Conservation (phyloP, 2,888 invertebrate genomes). For the Micropterix aruncella region DNA sequence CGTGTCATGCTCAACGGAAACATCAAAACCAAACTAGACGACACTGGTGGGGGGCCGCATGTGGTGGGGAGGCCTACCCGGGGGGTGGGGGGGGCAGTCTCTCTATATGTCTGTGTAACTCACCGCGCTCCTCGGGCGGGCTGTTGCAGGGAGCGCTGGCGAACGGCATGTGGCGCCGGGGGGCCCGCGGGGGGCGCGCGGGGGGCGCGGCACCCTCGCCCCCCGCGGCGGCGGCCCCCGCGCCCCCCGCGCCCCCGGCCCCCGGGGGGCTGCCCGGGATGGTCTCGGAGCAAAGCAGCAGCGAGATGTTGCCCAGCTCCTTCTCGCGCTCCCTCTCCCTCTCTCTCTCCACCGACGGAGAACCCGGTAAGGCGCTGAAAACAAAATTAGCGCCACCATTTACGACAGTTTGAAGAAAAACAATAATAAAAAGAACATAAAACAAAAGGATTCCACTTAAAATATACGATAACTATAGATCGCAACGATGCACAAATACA, state of each 20-base stretch:
- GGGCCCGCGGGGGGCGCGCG: constrained; percentile 27
- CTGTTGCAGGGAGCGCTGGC: constrained; percentile 49
- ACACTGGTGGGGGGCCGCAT: constrained; percentile 15
- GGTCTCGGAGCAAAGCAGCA: constrained; percentile 77
- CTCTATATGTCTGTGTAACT: constrained; percentile 11
- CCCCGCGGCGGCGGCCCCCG: background rate
- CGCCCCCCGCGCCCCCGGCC: constrained; percentile 22
- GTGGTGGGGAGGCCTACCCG: constrained; percentile 15
- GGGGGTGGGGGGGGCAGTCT: constrained; percentile 6
- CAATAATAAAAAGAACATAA: no score
- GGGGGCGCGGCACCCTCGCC: constrained; percentile 25
- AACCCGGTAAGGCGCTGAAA: no score
- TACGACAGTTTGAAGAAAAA: no score
- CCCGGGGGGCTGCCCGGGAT: constrained; percentile 83
- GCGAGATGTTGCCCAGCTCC: constrained; percentile 54
- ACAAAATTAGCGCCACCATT: no score
- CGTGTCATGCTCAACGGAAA: no score
- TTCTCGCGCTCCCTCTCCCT: no score
- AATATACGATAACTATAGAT: no score
- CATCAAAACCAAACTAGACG: constrained; percentile 9
- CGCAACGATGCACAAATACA: no score
- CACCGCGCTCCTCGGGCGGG: constrained; percentile 18
- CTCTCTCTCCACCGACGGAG: no score
- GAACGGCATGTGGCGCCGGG: constrained; percentile 50
- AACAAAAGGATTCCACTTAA: no score